Evolutionary conservation across 2,888 invertebrate species (phyloP).

Genomic region (Piscicola geometra): DNA sequence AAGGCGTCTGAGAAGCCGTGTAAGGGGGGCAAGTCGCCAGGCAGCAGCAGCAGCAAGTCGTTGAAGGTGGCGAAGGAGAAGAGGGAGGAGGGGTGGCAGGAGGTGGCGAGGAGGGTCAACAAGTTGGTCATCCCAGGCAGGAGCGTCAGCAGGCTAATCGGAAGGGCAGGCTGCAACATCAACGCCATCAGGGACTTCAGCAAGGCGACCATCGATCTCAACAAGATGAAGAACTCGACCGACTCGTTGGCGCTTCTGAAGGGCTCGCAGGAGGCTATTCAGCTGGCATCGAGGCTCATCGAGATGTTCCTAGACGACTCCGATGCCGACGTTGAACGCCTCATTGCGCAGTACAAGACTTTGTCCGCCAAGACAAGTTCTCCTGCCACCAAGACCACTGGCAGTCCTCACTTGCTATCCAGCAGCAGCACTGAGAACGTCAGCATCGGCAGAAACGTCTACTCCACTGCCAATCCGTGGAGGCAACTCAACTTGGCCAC

Average conservation of each 20-base stretch:
- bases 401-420: too few relatives aligned
- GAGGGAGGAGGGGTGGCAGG: constrained; percentile 80
- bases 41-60: not conserved
- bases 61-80: not conserved
- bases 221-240: constrained; percentile 68
- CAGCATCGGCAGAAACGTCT: not conserved
- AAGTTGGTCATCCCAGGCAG: constrained; percentile 88
- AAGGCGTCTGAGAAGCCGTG: not conserved
- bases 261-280: constrained; percentile 84
- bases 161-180: constrained; percentile 92
- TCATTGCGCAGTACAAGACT: constrained; percentile 37
- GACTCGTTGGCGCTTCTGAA: constrained; percentile 85
- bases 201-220: constrained; percentile 95
- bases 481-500: not conserved
- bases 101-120: constrained; percentile 75
- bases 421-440: not conserved
- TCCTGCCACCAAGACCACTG: too few relatives aligned
- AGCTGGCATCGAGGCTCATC: constrained; percentile 85
- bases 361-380: not conserved
- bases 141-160: constrained; percentile 93
- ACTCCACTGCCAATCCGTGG: not conserved
- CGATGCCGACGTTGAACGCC: constrained; percentile 60
- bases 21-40: not conserved
- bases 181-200: constrained; percentile 94
- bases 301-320: constrained; percentile 88